Percentiles rank a stretch among this genome's conserved stretches.
These are phyloP conservation scores for Pseudococcus viburni DNA, from an alignment of 2,888 invertebrate species.

Conservation along the genomic window DNA sequence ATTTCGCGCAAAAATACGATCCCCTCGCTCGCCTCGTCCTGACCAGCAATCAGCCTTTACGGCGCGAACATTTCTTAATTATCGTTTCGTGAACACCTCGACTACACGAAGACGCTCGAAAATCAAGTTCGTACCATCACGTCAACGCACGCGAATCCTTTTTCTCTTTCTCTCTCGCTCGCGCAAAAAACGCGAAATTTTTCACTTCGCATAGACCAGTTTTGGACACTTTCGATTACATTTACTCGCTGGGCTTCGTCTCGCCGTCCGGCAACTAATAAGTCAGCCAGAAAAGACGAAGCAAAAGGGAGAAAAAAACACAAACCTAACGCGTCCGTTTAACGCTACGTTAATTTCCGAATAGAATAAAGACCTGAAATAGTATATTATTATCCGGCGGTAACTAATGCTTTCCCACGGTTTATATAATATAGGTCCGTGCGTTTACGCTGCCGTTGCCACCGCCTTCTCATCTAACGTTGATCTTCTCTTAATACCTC, in stretches of 20 bases:
- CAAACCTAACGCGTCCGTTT: conserved; percentile 32
- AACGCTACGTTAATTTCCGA: conserved; percentile 34
- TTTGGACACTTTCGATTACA: conserved; percentile 8
- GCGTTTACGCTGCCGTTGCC: conserved; percentile 11
- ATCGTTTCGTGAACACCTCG: not conserved
- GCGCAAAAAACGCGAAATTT: conserved; percentile 11
- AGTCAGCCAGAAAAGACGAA: not conserved
- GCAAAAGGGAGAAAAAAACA: not conserved
- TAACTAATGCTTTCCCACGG: conserved; percentile 45
- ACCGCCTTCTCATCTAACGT: conserved; percentile 26
- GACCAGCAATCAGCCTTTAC: not conserved
- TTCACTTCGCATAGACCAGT: not conserved
- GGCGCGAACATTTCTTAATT: not conserved
- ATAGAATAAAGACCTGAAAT: conserved; percentile 32
- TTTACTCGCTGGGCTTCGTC: not conserved
- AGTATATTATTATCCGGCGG: conserved; percentile 48
- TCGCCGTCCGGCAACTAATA: not conserved
- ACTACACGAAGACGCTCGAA: not conserved
- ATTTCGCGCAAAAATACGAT: not conserved
- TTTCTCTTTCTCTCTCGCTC: not conserved
- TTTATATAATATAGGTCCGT: conserved; percentile 34
- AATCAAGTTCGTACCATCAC: not conserved
- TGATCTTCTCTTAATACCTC: conserved; percentile 20
- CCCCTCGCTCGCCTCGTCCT: not conserved
- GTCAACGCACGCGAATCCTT: not conserved